A percentile compares a stretch with the other conserved stretches of the same genome.
Evolutionary conservation across 2,797 vertebrate genomes (phyloP).

Genomic region (Semotilus atromaculatus): DNA sequence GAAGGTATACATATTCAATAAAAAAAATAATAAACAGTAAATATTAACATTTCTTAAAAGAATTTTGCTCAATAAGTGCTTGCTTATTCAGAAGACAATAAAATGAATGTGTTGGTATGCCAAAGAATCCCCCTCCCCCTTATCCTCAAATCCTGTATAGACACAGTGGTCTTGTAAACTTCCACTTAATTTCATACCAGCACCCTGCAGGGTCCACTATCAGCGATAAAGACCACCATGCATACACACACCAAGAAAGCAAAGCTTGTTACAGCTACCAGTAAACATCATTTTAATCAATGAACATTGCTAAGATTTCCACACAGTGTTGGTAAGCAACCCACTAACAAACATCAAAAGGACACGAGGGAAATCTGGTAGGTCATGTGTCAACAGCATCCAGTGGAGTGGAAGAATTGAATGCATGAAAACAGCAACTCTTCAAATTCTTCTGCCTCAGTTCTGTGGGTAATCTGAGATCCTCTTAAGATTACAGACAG

Average conservation of each 20-base stretch:
- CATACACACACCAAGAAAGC: conserved; percentile 39
- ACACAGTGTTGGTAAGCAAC: conserved; percentile 46
- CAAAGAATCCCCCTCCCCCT: not conserved
- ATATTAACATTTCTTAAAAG: not conserved
- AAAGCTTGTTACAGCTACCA: conserved; percentile 44
- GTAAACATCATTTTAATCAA: conserved; percentile 47
- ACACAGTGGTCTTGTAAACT: conserved; percentile 41
- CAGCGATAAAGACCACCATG: conserved; percentile 23
- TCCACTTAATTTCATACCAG: conserved; percentile 42
- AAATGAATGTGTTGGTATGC: not conserved
- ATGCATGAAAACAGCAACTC: conserved; percentile 9
- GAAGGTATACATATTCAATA: not conserved
- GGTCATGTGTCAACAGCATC: conserved; percentile 47
- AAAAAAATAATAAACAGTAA: not conserved
- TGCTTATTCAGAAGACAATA: not conserved
- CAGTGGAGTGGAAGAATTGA: conserved; percentile 27
- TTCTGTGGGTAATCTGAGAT: not conserved
- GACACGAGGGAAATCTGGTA: conserved; percentile 26
- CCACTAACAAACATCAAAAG: conserved; percentile 44
- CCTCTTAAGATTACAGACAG: not conserved
- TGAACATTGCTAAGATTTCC: conserved; percentile 38
- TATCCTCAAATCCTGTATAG: conserved; percentile 15
- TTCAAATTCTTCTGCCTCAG: not conserved
- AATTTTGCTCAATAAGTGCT: not conserved
- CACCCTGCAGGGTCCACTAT: conserved; percentile 44